Percentiles rank a stretch among this genome's conserved stretches.
Evolutionary conservation across 2,113 vertebrate genomes (phyloP).

Genomic region (Sclerurus mexicanus): DNA sequence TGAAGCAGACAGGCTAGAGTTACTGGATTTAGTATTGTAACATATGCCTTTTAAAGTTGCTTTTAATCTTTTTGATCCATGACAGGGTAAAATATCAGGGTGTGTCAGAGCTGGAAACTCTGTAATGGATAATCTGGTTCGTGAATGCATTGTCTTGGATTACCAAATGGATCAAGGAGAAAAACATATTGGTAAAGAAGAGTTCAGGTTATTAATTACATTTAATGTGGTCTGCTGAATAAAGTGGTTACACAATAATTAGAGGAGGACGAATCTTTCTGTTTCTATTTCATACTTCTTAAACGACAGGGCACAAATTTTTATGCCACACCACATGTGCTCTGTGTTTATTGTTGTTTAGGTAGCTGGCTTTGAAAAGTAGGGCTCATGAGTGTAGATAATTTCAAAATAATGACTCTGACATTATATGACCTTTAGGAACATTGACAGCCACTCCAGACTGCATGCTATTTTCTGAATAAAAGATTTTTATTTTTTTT

Average conservation of each 20-base stretch:
- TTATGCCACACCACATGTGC: neutral
- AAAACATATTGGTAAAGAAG: neutral
- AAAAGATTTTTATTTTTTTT: neutral
- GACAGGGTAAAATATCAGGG: neutral
- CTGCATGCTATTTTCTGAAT: slow-evolving; percentile 4
- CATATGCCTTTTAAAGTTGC: neutral
- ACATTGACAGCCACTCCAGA: neutral
- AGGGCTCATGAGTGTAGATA: neutral
- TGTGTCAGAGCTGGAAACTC: neutral
- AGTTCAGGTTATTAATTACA: neutral
- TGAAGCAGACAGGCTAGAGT: neutral
- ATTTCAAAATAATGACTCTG: slow-evolving; percentile 50
- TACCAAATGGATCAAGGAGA: neutral
- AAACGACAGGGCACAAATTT: neutral
- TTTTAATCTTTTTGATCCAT: slow-evolving; percentile 33
- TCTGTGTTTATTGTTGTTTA: slow-evolving; percentile 28
- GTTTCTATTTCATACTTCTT: neutral
- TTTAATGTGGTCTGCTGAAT: neutral
- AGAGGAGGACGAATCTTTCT: neutral
- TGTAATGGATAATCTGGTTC: neutral
- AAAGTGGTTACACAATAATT: neutral
- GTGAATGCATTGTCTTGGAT: neutral
- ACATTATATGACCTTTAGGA: slow-evolving; percentile 37
- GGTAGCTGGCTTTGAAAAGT: neutral
- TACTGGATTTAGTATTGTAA: neutral